A percentile compares a stretch with the other conserved stretches of the same genome.
phyloP scores from a whole-genome alignment of 2,888 invertebrate species.

The Chromoteleia sp. region DNA sequence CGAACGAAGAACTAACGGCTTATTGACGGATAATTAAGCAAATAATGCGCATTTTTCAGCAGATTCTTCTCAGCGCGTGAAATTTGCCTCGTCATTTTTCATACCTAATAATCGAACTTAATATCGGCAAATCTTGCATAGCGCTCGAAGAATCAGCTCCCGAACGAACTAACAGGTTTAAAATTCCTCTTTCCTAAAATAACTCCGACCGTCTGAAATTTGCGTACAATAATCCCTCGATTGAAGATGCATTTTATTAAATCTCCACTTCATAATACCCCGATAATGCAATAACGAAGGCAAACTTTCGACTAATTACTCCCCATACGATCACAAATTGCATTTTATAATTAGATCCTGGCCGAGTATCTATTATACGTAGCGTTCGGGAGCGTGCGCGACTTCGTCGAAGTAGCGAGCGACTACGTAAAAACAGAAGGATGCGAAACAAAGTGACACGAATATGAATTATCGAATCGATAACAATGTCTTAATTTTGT shows the following conservation, averaged over 20 bases:
- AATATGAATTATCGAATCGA: constrained; percentile 65
- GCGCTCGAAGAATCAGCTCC: constrained; percentile 8
- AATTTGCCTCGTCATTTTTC: constrained; percentile 9
- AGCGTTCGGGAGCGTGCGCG: background rate
- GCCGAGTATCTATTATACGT: constrained; percentile 8
- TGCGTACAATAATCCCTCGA: constrained; percentile 45
- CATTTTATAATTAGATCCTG: constrained; percentile 42
- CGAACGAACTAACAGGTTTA: constrained; percentile 28
- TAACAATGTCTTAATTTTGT: constrained; percentile 69
- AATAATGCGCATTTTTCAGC: background rate
- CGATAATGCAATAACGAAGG: constrained; percentile 47
- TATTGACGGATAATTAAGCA: constrained; percentile 13
- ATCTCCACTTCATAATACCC: constrained; percentile 44
- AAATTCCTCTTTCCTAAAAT: constrained; percentile 35
- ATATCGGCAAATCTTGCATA: constrained; percentile 31
- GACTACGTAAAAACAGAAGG: constrained; percentile 18
- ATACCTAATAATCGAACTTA: constrained; percentile 38
- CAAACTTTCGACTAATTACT: constrained; percentile 55
- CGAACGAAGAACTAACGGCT: too few species aligned
- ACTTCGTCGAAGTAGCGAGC: background rate
- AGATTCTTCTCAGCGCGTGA: background rate
- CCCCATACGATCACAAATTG: constrained; percentile 38
- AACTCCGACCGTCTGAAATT: constrained; percentile 27
- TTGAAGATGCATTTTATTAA: constrained; percentile 57
- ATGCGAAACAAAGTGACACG: constrained; percentile 51